Percentiles rank a stretch among this genome's conserved stretches.
Evolutionary conservation across 2,888 invertebrate genomes (phyloP).

Genomic region (Andrena praecox): DNA sequence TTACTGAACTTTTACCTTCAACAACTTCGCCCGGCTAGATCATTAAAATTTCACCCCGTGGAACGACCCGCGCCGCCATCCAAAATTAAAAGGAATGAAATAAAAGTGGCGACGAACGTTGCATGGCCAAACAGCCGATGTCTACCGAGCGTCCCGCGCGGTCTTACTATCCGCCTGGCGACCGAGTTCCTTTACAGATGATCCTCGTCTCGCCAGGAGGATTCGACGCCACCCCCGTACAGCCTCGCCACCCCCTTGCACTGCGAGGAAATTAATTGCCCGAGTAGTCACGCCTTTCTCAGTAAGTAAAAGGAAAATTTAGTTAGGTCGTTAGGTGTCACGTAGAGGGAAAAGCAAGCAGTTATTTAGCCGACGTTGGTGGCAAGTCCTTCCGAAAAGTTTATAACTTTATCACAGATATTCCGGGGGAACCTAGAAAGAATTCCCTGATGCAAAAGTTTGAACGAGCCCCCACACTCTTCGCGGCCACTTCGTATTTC

Average conservation of each 20-base stretch:
- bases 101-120: neutral
- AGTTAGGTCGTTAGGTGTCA: constrained; percentile 59
- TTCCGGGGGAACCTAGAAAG: constrained; percentile 70
- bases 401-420: constrained; percentile 78
- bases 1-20: no score
- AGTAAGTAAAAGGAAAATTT: constrained; percentile 59
- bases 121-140: neutral
- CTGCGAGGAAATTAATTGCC: constrained; percentile 45
- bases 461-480: constrained; percentile 64
- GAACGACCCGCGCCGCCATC: no score
- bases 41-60: no score
- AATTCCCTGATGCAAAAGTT: constrained; percentile 80
- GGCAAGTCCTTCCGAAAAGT: constrained; percentile 68
- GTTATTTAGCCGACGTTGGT: constrained; percentile 67
- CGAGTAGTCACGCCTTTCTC: constrained; percentile 38
- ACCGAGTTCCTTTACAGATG: constrained; percentile 6
- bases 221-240: neutral
- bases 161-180: neutral
- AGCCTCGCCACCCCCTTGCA: neutral
- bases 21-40: no score
- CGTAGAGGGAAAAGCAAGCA: constrained; percentile 62
- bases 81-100: neutral
- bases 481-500: constrained; percentile 60
- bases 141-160: neutral
- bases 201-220: neutral